Base-by-base conservation (phyloP, 1,140 invertebrate species). In the Halictus rubicundus region DNA sequence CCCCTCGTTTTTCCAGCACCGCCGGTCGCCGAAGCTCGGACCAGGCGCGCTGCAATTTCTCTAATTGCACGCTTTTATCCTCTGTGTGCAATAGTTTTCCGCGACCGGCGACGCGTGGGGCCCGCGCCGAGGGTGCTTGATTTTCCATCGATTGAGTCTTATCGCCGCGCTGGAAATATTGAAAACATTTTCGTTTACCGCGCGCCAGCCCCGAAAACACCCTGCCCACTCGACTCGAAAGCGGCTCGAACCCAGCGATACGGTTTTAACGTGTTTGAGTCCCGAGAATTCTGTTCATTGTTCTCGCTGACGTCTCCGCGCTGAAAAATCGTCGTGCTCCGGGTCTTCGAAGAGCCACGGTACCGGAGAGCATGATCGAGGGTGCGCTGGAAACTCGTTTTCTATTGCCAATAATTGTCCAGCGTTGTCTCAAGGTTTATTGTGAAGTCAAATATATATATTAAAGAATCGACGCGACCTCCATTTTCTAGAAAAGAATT, bases 101-200 rank as follows among this genome's bases (percentile, higher is more conserved):
- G 72, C 83, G 70, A 82, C 46, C 74, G 69, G 80, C 85, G 80
- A 77, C 83, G 79, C 74, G 68, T 12, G 42, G 0, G 0, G 68
- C 21, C 59, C 46, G 54, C 61, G 72, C 63, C 71, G 73, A 86
- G 75, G 68, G 84, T 79, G 80, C 83, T 86, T 85, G 84, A 86
- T 86, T 86, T 46, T 86, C 83, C 81, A 74, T 85, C 84, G 81
- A 86, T 86, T 85, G 84, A 81, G 74, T 85, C 85, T 85, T 86
- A 86, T 82, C 83, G 84, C 80, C 83, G 84, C 32, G 32, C 32
- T 85, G 76, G 42, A 86, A 86, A 85, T 86, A 85, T 86, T 72
- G 80, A 85, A 82, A 86, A 86, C 76, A 82, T 86, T 86, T 85
- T 78, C 83, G 79, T 81, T 85, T 85, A 78, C 79, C 75, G 78